These are phyloP conservation scores for Herpetotheres cachinnans DNA, from an alignment of 2,113 vertebrate species.

Conservation along the genomic window DNA sequence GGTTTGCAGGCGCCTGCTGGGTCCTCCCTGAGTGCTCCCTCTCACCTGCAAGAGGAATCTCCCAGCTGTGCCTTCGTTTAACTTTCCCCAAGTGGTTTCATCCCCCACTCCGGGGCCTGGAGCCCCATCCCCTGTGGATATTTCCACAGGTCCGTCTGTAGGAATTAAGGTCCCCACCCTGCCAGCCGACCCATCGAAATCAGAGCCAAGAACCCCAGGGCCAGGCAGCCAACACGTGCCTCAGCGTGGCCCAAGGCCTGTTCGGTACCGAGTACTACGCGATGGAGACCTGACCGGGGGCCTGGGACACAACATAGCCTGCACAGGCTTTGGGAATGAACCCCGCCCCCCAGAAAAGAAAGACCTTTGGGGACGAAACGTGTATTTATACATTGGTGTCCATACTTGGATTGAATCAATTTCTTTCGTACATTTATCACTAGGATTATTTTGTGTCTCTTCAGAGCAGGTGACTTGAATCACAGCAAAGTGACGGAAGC, in stretches of 20 bases:
- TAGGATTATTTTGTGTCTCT: neutral
- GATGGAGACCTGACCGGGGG: too few species aligned
- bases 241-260: neutral
- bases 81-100: neutral
- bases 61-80: neutral
- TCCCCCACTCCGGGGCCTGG: neutral
- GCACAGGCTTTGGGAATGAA: neutral
- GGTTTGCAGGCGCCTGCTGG: neutral
- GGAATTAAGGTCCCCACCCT: neutral
- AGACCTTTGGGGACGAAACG: neutral
- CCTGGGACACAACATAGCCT: rapidly evolving
- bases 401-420: neutral
- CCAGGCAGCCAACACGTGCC: rapidly evolving
- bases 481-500: neutral
- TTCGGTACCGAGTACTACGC: rapidly evolving
- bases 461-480: neutral
- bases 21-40: neutral
- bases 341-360: neutral
- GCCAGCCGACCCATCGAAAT: rapidly evolving
- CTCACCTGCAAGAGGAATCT: neutral
- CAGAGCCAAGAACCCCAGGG: neutral
- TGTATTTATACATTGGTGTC: neutral
- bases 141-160: neutral
- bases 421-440: neutral
- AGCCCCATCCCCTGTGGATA: neutral